phyloP scores from a whole-genome alignment of 2,113 vertebrate genomes.

The Hucho hucho region DNA sequence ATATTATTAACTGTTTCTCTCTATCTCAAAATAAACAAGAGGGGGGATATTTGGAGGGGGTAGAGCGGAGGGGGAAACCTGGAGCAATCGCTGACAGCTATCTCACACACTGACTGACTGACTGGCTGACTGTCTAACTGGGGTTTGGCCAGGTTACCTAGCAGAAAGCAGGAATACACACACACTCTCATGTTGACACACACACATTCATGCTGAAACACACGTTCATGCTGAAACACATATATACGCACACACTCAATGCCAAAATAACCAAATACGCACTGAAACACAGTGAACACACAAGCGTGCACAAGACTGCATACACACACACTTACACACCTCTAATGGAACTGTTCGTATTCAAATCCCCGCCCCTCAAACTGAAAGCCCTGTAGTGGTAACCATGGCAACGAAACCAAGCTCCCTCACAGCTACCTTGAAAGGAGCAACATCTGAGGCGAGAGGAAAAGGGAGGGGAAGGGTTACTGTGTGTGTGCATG shows the following conservation, averaged over 20 bases:
- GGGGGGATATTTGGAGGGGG: constrained; percentile 1
- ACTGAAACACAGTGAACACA: too few species aligned
- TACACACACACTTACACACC: background rate
- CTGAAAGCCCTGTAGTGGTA: constrained; percentile 16
- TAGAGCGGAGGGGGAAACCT: background rate
- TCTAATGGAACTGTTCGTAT: background rate
- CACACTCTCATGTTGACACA: background rate
- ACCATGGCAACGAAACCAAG: constrained; percentile 21
- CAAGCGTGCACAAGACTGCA: too few species aligned
- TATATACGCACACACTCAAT: too few species aligned
- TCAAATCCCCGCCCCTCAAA: background rate
- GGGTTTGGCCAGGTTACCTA: background rate
- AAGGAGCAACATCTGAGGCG: background rate
- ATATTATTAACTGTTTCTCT: constrained; percentile 17
- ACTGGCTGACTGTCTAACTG: too few species aligned
- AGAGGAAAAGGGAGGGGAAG: constrained; percentile 13
- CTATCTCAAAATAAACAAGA: constrained; percentile 17
- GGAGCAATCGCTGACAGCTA: background rate
- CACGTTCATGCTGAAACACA: too few species aligned
- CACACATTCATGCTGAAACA: background rate
- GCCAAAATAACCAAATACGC: too few species aligned
- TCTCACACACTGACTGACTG: background rate
- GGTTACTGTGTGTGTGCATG: background rate
- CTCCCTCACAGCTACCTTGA: constrained; percentile 10
- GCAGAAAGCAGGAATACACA: background rate